A percentile compares a stretch with the other conserved stretches of the same genome.
Conservation (phyloP, 2,888 invertebrate species). For the Machimus rusticus region DNA sequence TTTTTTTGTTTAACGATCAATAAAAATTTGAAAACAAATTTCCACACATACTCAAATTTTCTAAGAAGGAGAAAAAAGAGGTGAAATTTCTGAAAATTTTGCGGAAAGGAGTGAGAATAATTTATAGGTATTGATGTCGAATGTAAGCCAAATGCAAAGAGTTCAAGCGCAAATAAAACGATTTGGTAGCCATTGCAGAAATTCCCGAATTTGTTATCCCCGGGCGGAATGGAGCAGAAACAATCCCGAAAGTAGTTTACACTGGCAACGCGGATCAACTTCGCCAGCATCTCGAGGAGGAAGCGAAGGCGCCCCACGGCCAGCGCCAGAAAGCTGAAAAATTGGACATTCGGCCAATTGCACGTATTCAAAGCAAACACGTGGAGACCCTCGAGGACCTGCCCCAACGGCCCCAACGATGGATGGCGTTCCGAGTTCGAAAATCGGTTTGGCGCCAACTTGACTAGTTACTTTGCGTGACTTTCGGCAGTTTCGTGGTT, state of each 20-base stretch:
- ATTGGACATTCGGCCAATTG: slow-evolving; percentile 22
- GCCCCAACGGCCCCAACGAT: not conserved
- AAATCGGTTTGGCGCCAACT: slow-evolving; percentile 47
- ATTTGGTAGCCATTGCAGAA: slow-evolving; percentile 23
- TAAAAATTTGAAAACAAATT: not conserved
- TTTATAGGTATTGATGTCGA: not conserved
- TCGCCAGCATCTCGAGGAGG: not conserved
- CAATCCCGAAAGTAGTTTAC: not conserved
- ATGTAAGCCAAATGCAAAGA: not conserved
- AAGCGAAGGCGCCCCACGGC: not conserved
- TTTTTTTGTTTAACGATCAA: not conserved
- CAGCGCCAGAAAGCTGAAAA: slow-evolving; percentile 4
- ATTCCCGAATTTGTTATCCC: slow-evolving; percentile 4
- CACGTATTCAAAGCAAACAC: slow-evolving; percentile 39
- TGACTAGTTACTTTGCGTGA: slow-evolving; percentile 48
- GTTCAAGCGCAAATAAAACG: slow-evolving; percentile 7
- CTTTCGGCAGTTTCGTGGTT: slow-evolving; percentile 37
- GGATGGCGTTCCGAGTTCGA: slow-evolving; percentile 11
- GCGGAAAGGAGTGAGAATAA: not conserved
- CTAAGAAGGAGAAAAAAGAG: not conserved
- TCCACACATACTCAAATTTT: not conserved
- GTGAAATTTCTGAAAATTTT: not conserved
- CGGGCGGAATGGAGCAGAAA: not conserved
- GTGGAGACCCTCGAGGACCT: slow-evolving; percentile 2
- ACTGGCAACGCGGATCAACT: not conserved